Percentiles rank a stretch among this genome's conserved stretches.
These are phyloP conservation scores for Centrocercus urophasianus DNA, from an alignment of 2,113 vertebrate genomes.

Conservation along the genomic window DNA sequence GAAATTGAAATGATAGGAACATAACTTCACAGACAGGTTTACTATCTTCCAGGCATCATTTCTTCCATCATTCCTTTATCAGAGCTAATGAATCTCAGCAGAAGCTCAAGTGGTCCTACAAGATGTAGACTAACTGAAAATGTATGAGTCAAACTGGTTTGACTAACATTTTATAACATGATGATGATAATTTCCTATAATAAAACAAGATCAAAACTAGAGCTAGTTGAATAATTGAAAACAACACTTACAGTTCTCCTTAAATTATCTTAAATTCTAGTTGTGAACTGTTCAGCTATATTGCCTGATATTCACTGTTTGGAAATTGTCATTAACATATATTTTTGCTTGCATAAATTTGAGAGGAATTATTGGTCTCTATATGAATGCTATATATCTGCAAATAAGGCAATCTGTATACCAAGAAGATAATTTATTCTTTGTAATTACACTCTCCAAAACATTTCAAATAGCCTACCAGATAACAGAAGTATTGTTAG, in stretches of 20 bases:
- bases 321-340: neutral
- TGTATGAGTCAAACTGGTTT: neutral
- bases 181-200: neutral
- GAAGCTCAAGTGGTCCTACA: neutral
- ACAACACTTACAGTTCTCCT: neutral
- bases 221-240: neutral
- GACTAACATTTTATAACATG: neutral
- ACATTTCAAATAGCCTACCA: neutral
- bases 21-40: neutral
- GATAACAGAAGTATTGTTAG: constrained; percentile 13
- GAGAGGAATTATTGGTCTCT: neutral
- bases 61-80: neutral
- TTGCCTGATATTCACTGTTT: neutral
- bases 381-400: neutral
- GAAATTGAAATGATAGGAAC: neutral
- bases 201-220: neutral
- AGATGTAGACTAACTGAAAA: neutral
- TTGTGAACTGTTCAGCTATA: neutral
- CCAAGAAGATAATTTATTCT: neutral
- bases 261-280: neutral
- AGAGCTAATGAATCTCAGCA: neutral
- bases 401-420: neutral
- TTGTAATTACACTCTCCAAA: constrained; percentile 3
- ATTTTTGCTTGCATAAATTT: constrained; percentile 15
- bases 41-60: neutral